Evolutionary conservation across 2,888 invertebrate genomes (phyloP).

Genomic region (Watsonalla binaria): DNA sequence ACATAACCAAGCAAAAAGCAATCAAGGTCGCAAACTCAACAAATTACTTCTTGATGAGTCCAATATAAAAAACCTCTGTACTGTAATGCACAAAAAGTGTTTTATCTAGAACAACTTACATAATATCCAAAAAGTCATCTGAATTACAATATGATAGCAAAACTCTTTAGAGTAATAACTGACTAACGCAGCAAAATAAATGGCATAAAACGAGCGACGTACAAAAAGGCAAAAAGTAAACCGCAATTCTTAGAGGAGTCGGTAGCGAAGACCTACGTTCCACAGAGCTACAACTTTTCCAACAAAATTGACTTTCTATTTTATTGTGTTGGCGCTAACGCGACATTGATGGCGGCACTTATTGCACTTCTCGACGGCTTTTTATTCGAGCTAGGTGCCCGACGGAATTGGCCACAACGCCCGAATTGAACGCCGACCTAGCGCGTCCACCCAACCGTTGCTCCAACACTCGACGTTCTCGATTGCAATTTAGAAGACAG

Average conservation of each 20-base stretch:
- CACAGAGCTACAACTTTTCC: slow-evolving; percentile 33
- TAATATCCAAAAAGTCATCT: too few species aligned
- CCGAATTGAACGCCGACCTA: slow-evolving; percentile 46
- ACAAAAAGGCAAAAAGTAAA: background rate
- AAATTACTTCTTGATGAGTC: too few species aligned
- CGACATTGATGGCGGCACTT: slow-evolving; percentile 72
- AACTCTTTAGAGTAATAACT: background rate
- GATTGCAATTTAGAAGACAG: too few species aligned
- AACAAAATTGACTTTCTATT: slow-evolving; percentile 65
- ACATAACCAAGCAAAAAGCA: too few species aligned
- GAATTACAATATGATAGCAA: too few species aligned
- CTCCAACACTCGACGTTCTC: slow-evolving; percentile 28
- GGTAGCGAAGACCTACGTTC: background rate
- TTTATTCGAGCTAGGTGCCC: slow-evolving; percentile 45
- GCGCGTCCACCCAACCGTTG: slow-evolving; percentile 26
- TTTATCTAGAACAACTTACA: too few species aligned
- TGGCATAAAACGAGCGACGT: too few species aligned
- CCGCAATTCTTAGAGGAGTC: background rate
- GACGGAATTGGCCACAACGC: slow-evolving; percentile 41
- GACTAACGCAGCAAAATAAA: background rate
- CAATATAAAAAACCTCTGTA: too few species aligned
- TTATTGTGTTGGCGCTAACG: slow-evolving; percentile 72
- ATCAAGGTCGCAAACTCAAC: too few species aligned
- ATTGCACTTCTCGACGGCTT: slow-evolving; percentile 61
- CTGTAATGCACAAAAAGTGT: too few species aligned